These are phyloP conservation scores for Caenorhabditis sp. DNA, from an alignment of 2,888 invertebrate genomes.

Conservation along the genomic window DNA sequence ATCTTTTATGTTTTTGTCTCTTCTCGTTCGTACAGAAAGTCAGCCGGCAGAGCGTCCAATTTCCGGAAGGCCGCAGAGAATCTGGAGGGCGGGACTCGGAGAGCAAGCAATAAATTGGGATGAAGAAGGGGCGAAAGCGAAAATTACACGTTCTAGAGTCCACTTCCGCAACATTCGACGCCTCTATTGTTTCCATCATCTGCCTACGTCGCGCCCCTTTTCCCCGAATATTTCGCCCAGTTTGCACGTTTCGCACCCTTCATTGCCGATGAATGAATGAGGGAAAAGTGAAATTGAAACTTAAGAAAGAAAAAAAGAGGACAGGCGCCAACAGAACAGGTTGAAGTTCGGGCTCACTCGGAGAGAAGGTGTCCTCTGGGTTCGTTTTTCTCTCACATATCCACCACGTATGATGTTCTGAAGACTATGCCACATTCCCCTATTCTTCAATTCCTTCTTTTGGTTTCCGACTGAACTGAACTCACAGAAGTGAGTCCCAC, in stretches of 20 bases:
- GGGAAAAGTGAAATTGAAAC: slow-evolving; percentile 43
- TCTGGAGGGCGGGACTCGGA: slow-evolving; percentile 32
- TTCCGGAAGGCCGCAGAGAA: slow-evolving; percentile 24
- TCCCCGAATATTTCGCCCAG: not conserved
- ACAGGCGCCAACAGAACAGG: not conserved
- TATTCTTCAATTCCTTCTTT: not conserved
- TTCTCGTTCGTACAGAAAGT: not conserved
- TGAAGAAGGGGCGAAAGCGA: not conserved
- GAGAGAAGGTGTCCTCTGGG: not conserved
- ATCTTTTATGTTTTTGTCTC: not conserved
- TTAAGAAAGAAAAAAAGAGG: not conserved
- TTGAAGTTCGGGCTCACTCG: too few species aligned
- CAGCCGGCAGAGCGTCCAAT: slow-evolving; percentile 34
- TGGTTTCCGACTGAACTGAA: not conserved
- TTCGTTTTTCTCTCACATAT: not conserved
- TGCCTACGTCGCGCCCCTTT: not conserved
- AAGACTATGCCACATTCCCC: too few species aligned
- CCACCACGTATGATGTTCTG: too few species aligned
- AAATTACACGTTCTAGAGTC: slow-evolving; percentile 38
- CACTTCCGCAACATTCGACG: slow-evolving; percentile 26
- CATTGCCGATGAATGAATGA: slow-evolving; percentile 45
- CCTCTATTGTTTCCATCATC: slow-evolving; percentile 6
- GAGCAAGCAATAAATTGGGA: slow-evolving; percentile 37
- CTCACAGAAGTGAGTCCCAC: slow-evolving; percentile 34
- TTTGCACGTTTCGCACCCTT: slow-evolving; percentile 22